Conservation (phyloP, 2,113 vertebrate genomes). For the Gallinago media region DNA sequence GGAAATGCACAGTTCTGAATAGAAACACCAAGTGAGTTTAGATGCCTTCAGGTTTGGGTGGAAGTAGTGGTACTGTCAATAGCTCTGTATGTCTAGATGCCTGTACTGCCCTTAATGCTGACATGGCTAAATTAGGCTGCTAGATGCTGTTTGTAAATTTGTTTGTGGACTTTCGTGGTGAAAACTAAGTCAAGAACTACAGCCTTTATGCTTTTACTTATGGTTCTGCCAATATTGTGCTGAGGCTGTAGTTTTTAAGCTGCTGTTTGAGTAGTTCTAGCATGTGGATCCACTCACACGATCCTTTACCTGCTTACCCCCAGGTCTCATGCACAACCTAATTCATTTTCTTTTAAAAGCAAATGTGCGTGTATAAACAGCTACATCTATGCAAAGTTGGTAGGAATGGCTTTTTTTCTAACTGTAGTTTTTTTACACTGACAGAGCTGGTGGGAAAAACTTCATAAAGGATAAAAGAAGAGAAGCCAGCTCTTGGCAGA, state of each 20-base stretch:
- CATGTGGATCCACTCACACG: neutral
- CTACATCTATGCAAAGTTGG: neutral
- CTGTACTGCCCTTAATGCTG: neutral
- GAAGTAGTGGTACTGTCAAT: neutral
- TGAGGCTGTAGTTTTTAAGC: neutral
- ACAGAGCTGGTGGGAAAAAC: neutral
- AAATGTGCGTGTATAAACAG: neutral
- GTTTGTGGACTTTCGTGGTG: neutral
- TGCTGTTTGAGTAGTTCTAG: neutral
- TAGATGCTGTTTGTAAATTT: neutral
- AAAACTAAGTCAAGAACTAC: neutral
- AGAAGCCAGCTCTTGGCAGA: neutral
- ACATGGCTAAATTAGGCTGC: neutral
- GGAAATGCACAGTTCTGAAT: neutral
- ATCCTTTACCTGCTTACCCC: neutral
- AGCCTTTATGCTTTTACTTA: neutral
- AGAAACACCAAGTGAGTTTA: neutral
- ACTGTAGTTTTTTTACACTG: neutral
- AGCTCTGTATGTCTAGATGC: neutral
- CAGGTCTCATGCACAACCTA: neutral
- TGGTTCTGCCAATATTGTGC: accelerated
- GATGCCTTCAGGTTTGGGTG: neutral
- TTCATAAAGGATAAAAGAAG: neutral
- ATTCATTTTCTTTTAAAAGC: neutral
- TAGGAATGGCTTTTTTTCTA: neutral